Percentiles rank a stretch among this genome's conserved stretches.
Conservation (phyloP, 2,888 invertebrate species). For the Malthinus flaveolus region DNA sequence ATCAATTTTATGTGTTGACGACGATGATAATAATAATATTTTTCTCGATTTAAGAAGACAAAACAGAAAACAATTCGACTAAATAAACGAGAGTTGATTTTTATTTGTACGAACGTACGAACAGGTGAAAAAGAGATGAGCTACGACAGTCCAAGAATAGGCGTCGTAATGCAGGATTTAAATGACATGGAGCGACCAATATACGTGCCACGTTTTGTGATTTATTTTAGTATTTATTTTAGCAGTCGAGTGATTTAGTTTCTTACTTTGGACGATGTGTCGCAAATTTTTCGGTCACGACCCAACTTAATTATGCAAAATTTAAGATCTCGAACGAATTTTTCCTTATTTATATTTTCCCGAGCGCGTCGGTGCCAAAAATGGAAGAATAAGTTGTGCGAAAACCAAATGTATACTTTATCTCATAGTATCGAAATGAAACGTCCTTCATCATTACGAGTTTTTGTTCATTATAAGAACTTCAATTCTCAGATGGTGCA, state of each 20-base stretch:
- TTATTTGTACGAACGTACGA: slow-evolving; percentile 22
- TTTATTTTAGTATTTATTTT: slow-evolving; percentile 37
- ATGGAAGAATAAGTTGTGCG: neutral
- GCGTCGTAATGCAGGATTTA: slow-evolving; percentile 38
- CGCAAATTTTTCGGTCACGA: slow-evolving; percentile 33
- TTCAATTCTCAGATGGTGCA: slow-evolving; percentile 53
- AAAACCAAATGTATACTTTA: slow-evolving; percentile 51
- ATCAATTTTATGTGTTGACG: neutral
- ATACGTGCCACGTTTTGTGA: slow-evolving; percentile 34
- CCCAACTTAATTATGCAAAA: slow-evolving; percentile 33
- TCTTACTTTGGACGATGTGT: slow-evolving; percentile 31
- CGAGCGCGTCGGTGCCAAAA: too few species aligned
- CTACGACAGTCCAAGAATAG: slow-evolving; percentile 34
- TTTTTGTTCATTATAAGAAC: slow-evolving; percentile 55
- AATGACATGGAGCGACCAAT: slow-evolving; percentile 34
- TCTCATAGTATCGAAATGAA: slow-evolving; percentile 48
- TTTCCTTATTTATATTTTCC: neutral
- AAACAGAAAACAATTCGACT: neutral
- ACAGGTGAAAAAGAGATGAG: slow-evolving; percentile 39
- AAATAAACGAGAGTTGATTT: neutral
- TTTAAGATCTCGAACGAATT: neutral
- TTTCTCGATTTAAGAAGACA: too few species aligned
- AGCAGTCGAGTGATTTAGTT: slow-evolving; percentile 37
- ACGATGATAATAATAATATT: neutral
- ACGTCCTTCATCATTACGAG: slow-evolving; percentile 53